Conservation (phyloP, 2,113 vertebrate species). For the Megaceryle torquata region DNA sequence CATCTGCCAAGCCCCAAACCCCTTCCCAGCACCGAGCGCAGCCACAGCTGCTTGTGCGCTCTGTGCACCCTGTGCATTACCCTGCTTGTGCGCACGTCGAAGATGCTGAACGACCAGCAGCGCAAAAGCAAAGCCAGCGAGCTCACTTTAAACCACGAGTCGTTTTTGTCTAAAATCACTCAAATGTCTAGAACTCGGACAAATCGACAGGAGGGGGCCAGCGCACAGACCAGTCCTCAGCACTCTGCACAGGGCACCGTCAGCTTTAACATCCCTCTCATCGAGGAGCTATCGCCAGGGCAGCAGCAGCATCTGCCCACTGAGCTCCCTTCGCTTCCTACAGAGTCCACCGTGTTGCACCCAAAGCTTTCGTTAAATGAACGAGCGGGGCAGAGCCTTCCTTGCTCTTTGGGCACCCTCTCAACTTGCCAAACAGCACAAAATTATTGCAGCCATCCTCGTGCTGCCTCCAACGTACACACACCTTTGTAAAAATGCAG, state of each 20-base stretch:
- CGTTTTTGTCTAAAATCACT: neutral
- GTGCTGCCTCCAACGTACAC: neutral
- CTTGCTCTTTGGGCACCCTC: neutral
- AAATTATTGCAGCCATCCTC: neutral
- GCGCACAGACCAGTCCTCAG: neutral
- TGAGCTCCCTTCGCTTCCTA: neutral
- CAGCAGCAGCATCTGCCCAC: neutral
- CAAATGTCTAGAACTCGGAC: neutral
- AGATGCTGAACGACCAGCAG: neutral
- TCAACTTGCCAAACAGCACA: neutral
- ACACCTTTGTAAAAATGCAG: neutral
- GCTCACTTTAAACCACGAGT: neutral
- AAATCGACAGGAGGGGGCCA: neutral
- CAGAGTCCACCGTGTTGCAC: neutral
- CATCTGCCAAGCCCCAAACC: neutral
- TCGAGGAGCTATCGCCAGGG: neutral
- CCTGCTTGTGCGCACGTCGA: neutral
- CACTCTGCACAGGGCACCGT: neutral
- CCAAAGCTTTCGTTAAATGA: neutral
- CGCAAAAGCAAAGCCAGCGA: neutral
- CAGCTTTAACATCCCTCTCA: neutral
- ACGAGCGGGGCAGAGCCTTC: neutral
- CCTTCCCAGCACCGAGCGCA: neutral
- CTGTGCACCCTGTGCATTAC: too few species aligned
- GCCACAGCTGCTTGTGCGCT: accelerated